These are phyloP conservation scores for Danio aesculapii DNA, from an alignment of 2,797 vertebrate genomes.

Conservation along the genomic window DNA sequence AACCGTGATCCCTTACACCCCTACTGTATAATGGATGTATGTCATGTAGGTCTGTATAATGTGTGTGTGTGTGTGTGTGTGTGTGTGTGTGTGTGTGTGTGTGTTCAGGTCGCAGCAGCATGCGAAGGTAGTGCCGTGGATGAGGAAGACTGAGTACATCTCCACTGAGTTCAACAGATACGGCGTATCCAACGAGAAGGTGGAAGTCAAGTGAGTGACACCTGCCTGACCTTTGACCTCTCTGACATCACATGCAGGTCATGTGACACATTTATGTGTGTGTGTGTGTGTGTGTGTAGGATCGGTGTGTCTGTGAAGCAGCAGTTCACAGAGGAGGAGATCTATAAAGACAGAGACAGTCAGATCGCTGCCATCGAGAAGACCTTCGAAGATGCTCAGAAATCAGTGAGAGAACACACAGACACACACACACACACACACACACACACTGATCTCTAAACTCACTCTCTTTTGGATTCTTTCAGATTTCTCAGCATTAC, in stretches of 20 bases:
- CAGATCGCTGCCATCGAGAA: constrained; percentile 97
- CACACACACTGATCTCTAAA: not conserved
- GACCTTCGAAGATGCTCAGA: constrained; percentile 95
- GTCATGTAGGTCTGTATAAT: too few species aligned
- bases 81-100: constrained; percentile 11
- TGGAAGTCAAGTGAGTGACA: constrained; percentile 93
- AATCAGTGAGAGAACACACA: constrained; percentile 76
- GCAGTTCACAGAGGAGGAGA: constrained; percentile 97
- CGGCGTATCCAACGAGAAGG: constrained; percentile 94
- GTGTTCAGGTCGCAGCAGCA: constrained; percentile 90
- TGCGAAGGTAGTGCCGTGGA: constrained; percentile 96
- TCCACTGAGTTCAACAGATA: constrained; percentile 97
- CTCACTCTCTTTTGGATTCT: constrained; percentile 8
- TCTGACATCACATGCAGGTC: too few species aligned
- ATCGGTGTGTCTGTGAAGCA: constrained; percentile 97
- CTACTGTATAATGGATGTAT: too few species aligned
- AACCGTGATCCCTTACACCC: too few species aligned
- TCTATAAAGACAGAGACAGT: constrained; percentile 96
- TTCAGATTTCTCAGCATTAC: constrained; percentile 90
- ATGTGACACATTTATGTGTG: too few species aligned
- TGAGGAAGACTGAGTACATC: constrained; percentile 97
- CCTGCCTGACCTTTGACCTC: not conserved
- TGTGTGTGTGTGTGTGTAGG: constrained; percentile 68
- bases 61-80: too few species aligned
- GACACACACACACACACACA: not conserved